phyloP scores from a whole-genome alignment of 2,113 vertebrate species.

The Genyomyrus donnyi region DNA sequence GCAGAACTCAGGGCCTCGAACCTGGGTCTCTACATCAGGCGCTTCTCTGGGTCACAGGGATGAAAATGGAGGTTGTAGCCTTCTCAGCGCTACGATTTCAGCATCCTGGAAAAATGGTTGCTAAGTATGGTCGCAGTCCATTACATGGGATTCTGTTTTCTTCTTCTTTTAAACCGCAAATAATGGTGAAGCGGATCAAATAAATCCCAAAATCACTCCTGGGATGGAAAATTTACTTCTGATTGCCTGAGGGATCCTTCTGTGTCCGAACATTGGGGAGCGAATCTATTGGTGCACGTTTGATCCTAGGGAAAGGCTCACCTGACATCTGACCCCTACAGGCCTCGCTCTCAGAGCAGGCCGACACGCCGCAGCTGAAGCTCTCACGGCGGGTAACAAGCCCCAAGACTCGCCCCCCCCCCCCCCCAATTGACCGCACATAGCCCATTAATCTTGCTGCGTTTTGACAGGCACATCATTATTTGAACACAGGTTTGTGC shows the following conservation, averaged over 20 bases:
- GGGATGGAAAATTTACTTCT: neutral
- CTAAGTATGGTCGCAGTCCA: neutral
- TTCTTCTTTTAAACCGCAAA: neutral
- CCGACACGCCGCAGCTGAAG: neutral
- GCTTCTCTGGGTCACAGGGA: neutral
- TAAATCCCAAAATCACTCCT: neutral
- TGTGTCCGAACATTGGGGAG: neutral
- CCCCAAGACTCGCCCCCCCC: neutral
- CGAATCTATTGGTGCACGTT: neutral
- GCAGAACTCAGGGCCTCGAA: neutral
- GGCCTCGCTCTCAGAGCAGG: neutral
- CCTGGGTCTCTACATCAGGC: neutral
- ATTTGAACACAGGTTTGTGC: neutral
- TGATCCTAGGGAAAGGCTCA: neutral
- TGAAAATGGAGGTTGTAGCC: neutral
- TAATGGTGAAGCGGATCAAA: neutral
- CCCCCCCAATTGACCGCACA: neutral
- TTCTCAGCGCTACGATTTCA: neutral
- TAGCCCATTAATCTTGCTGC: neutral
- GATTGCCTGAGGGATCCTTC: neutral
- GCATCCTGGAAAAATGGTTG: neutral
- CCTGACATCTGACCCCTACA: neutral
- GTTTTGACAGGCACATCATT: neutral
- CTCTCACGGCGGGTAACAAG: neutral
- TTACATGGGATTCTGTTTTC: neutral